Base-by-base conservation (phyloP, 1,140 invertebrate species). In the Pseudobourletiella spinata region DNA sequence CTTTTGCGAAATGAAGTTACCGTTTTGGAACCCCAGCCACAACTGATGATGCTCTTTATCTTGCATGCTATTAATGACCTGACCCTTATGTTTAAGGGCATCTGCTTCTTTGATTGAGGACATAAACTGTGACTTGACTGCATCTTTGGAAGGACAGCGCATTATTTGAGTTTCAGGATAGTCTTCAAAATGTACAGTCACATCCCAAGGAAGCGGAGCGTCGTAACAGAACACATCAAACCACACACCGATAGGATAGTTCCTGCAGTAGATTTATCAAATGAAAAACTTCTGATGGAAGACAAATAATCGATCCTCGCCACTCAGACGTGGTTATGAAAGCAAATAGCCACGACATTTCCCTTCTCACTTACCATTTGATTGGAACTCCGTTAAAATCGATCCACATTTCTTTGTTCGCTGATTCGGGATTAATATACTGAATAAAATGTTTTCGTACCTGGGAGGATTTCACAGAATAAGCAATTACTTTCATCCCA, bases 61-160 rank as follows among this genome's bases (percentile, higher is more conserved):
- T 72, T 95, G 92, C 95, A 99, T 98, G 64, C 81, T 85, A 29
- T 89, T 91, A 48, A 97, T 88, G 14, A 98, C 83, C 76, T 91
- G 86, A 3, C 88, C 85, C 70, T 88, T 81, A 73, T 98, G 95
- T 76, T 99, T 99, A 1, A 99, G 75, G 3, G 91, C 87, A 80
- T 98, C 95, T 1, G 96, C 95, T 81, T 99, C 95, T 78, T 99
- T 99, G 8, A 99, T 79, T 61, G 87, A 89, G 16, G 92, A 88
- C 82, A 99, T 87, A 74, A 95, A 98, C 74, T 93, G 85, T 2
- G 92, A 85, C 77, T 97, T 92, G 8, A 98, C 84, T 14, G 86
- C 81, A 72, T 97, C 91, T 74, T 90, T 95, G 70, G n/a, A 80
- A 24, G 81, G 81, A 73, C 89, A 88, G 70, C 83, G 82, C 67